Percentiles rank a stretch among this genome's conserved stretches.
Conservation (phyloP, 2,797 vertebrate genomes). For the Ceyx erithaca region DNA sequence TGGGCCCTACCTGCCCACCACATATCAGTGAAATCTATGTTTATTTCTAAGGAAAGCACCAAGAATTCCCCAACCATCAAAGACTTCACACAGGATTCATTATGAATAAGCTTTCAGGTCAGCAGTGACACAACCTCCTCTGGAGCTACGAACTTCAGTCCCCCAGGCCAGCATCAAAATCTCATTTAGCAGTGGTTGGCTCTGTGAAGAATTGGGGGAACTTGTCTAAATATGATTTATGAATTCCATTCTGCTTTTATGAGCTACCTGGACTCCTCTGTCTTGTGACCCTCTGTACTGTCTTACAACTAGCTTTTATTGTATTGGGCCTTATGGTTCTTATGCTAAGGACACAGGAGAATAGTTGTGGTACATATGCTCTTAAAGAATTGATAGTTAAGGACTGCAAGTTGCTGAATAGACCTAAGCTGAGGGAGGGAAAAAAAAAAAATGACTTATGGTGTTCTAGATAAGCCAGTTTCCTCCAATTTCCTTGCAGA, state of each 20-base stretch:
- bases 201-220: background rate
- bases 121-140: conserved; percentile 3
- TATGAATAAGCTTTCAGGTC: conserved; percentile 14
- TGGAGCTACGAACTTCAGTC: background rate
- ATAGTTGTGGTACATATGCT: conserved; percentile 21
- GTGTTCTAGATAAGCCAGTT: background rate
- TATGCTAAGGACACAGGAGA: conserved; percentile 40
- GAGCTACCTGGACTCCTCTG: conserved; percentile 30
- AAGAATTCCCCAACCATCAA: background rate
- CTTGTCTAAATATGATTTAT: conserved; percentile 60
- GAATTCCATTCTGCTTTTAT: conserved; percentile 60
- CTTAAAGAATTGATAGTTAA: conserved; percentile 66
- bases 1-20: background rate
- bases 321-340: conserved; percentile 10
- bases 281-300: background rate
- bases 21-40: background rate
- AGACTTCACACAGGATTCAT: conserved; percentile 1
- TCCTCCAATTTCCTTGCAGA: conserved; percentile 28
- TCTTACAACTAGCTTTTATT: conserved; percentile 49
- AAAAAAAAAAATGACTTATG: conserved; percentile 27
- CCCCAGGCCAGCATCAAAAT: conserved; percentile 46
- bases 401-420: conserved; percentile 26
- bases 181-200: conserved; percentile 50
- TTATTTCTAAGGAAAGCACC: background rate
- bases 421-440: background rate